Conservation (phyloP, 2,113 vertebrate genomes). For the Aplodontia rufa region DNA sequence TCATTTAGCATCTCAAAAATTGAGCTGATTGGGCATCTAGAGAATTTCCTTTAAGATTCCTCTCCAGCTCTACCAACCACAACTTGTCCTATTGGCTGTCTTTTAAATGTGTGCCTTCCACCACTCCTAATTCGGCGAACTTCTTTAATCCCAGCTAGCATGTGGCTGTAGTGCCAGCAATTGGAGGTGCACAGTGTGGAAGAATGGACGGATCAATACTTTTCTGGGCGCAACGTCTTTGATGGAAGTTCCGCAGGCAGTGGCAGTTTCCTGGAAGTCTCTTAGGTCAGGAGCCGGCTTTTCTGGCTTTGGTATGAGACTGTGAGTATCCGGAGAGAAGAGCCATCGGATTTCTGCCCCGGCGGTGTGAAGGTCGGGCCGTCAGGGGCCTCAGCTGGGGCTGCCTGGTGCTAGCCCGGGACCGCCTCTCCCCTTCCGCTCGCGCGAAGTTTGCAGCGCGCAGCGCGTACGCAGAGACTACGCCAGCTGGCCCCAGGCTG, state of each 20-base stretch:
- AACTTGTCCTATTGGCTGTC: background rate
- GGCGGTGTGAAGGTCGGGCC: background rate
- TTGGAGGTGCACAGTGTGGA: background rate
- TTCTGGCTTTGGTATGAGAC: background rate
- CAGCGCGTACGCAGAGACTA: background rate
- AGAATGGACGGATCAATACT: background rate
- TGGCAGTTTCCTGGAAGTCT: background rate
- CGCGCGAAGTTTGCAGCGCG: background rate
- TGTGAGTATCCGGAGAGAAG: background rate
- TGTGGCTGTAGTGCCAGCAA: background rate
- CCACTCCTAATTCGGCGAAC: background rate
- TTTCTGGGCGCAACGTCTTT: background rate
- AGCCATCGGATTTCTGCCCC: background rate
- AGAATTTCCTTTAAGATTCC: background rate
- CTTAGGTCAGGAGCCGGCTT: background rate
- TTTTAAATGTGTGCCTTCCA: background rate
- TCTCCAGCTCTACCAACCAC: background rate
- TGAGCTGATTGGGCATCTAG: background rate
- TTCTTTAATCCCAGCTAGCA: background rate
- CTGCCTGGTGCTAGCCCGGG: background rate
- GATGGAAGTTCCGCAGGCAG: background rate
- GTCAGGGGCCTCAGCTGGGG: background rate
- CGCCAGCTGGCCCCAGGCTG: background rate
- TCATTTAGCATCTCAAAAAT: background rate
- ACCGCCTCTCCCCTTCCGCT: slow-evolving; percentile 27